Evolutionary conservation across 2,888 invertebrate genomes (phyloP).

Genomic region (Hedya salicella): DNA sequence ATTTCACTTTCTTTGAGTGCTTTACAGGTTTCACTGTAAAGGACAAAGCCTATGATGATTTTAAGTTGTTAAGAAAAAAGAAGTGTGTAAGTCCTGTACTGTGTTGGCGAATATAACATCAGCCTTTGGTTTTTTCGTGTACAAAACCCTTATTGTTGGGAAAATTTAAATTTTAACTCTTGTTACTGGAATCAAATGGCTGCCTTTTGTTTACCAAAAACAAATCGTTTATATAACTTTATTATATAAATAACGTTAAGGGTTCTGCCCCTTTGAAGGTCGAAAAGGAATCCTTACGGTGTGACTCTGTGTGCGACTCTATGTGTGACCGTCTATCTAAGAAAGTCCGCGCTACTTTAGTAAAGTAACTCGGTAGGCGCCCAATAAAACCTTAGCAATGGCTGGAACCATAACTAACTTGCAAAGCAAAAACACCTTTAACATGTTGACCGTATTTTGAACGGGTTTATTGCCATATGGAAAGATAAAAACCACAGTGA

Average conservation of each 20-base stretch:
- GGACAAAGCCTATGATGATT: too few species aligned
- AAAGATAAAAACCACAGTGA: not conserved
- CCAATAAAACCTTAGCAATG: not conserved
- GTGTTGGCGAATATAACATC: too few species aligned
- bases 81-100: too few species aligned
- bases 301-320: not conserved
- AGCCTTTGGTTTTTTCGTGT: too few species aligned
- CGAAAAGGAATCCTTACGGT: conserved; percentile 22
- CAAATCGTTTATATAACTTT: conserved; percentile 1
- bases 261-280: conserved; percentile 21
- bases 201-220: conserved; percentile 23
- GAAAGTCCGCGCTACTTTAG: conserved; percentile 2
- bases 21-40: not conserved
- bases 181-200: conserved; percentile 5
- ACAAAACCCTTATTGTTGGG: not conserved
- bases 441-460: too few species aligned
- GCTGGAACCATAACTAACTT: not conserved
- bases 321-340: not conserved
- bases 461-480: not conserved
- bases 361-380: not conserved
- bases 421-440: too few species aligned
- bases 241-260: conserved; percentile 9
- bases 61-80: too few species aligned
- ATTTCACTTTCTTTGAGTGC: not conserved
- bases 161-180: not conserved